A percentile compares a stretch with the other conserved stretches of the same genome.
Evolutionary conservation across 2,113 vertebrate genomes (phyloP).

Genomic region (Sinocyclocheilus rhinocerous): DNA sequence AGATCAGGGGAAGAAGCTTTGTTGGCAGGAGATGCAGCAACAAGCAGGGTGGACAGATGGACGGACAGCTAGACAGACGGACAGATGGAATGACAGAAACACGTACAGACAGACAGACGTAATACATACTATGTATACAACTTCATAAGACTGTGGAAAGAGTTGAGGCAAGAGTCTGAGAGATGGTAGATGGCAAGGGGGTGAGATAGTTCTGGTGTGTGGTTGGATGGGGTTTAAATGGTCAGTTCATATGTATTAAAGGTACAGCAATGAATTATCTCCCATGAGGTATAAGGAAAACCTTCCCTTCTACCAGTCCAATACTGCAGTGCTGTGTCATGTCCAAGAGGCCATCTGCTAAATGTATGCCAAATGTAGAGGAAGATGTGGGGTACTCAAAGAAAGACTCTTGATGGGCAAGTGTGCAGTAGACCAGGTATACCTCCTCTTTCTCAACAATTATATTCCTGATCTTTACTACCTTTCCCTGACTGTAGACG

Average conservation of each 20-base stretch:
- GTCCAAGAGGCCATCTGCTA: not conserved
- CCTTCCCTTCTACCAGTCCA: not conserved
- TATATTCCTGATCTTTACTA: not conserved
- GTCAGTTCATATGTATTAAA: not conserved
- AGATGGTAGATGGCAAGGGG: not conserved
- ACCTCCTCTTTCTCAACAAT: not conserved
- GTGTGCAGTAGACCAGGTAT: not conserved
- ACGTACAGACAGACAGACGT: not conserved
- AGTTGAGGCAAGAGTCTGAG: not conserved
- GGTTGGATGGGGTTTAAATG: not conserved
- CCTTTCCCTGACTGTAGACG: not conserved
- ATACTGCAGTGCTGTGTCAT: not conserved
- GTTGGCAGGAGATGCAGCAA: not conserved
- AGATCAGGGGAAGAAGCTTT: not conserved
- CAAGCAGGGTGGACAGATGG: not conserved
- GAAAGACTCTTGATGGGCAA: not conserved
- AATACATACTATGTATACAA: not conserved
- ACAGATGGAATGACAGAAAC: not conserved
- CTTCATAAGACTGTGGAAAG: not conserved
- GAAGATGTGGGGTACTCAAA: not conserved
- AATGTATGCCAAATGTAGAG: not conserved
- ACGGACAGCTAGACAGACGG: not conserved
- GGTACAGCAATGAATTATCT: not conserved
- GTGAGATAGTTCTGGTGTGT: not conserved
- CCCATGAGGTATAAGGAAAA: not conserved